Evolutionary conservation across 2,888 invertebrate genomes (phyloP).

Genomic region (Strigamia maritima): DNA sequence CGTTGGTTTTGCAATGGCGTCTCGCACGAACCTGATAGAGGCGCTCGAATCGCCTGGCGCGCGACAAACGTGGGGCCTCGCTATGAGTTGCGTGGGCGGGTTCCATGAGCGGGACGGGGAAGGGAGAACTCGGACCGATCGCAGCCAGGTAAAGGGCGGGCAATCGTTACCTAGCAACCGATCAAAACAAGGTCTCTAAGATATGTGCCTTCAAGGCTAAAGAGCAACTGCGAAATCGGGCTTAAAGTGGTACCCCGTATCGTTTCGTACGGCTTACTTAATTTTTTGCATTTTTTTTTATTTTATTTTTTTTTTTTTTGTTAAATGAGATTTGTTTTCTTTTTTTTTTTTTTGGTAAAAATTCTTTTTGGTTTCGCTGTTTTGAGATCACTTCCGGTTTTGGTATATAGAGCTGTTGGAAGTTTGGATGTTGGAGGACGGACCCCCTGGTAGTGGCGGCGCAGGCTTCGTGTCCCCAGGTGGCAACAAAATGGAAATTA

Average conservation of each 20-base stretch:
- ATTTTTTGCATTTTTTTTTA: neutral
- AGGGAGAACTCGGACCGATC: conserved; percentile 30
- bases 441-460: neutral
- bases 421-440: neutral
- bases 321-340: neutral
- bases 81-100: conserved; percentile 37
- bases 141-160: conserved; percentile 37
- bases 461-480: neutral
- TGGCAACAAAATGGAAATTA: conserved; percentile 3
- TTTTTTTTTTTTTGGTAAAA: neutral
- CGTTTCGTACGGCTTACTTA: neutral
- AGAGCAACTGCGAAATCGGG: neutral
- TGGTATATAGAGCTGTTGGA: neutral
- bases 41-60: conserved; percentile 26
- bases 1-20: conserved; percentile 7
- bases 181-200: conserved; percentile 31
- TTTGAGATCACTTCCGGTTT: neutral
- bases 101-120: conserved; percentile 37
- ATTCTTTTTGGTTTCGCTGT: neutral
- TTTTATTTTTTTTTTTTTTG: neutral
- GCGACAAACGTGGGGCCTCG: conserved; percentile 13
- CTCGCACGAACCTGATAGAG: conserved; percentile 10
- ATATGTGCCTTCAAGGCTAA: conserved; percentile 31
- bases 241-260: neutral
- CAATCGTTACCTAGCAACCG: conserved; percentile 36